These are phyloP conservation scores for zebrafish (Danio rerio) DNA, from an alignment of 2,113 vertebrate genomes.

Conservation along the genomic window DNA sequence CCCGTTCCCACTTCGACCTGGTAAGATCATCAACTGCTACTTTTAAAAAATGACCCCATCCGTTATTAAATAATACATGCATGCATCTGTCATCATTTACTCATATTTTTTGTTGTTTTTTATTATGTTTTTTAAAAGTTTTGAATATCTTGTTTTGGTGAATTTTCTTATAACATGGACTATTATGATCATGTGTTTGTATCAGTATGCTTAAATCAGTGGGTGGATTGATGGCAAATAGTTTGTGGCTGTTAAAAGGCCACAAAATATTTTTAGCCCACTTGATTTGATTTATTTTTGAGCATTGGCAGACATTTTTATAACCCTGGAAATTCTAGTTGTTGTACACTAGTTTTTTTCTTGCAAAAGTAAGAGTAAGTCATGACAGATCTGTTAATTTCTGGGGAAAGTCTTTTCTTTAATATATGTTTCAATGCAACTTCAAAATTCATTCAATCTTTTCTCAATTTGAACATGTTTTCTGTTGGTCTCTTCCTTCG, in stretches of 20 bases:
- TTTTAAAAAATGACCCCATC: no score
- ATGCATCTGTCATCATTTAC: no score
- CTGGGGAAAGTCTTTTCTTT: background rate
- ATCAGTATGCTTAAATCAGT: no score
- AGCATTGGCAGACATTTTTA: background rate
- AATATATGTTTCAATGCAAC: background rate
- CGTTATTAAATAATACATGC: no score
- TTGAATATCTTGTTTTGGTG: no score
- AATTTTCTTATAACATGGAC: no score
- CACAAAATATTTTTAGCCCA: no score
- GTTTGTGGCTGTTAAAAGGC: no score
- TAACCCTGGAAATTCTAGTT: background rate
- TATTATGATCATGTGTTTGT: no score
- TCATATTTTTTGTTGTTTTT: no score
- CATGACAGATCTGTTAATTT: background rate
- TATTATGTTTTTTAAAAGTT: no score
- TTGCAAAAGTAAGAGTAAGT: constrained; percentile 11
- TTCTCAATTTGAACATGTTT: constrained; percentile 21
- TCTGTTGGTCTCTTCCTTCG: constrained; percentile 34
- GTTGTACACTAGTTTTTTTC: background rate
- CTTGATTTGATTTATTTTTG: background rate
- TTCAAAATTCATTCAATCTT: background rate
- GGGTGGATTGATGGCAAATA: no score
- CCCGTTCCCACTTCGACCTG: constrained; percentile 65
- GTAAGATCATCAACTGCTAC: constrained; percentile 61